Percentiles rank a stretch among this genome's conserved stretches.
Conservation (phyloP, 2,888 invertebrate genomes). For the Trachelus troglodyta region DNA sequence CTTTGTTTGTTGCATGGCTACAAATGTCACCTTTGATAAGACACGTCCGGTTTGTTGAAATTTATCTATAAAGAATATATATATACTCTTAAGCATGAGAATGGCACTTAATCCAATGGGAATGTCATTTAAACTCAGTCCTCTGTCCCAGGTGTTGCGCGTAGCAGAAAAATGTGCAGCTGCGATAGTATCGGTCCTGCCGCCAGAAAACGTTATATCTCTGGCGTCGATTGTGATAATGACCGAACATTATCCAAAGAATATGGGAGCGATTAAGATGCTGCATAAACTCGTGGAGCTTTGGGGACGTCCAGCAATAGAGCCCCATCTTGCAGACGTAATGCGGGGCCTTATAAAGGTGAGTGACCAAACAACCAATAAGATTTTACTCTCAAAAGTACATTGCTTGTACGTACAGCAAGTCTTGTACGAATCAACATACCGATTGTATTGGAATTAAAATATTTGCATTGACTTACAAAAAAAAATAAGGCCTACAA, state of each 20-base stretch:
- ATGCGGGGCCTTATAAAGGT: conserved; percentile 92
- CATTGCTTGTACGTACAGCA: neutral
- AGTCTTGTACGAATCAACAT: neutral
- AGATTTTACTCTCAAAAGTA: neutral
- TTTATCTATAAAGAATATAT: neutral
- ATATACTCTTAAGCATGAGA: neutral
- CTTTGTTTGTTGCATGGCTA: neutral
- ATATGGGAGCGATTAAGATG: conserved; percentile 93
- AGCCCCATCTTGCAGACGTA: conserved; percentile 80
- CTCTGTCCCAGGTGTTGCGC: conserved; percentile 74
- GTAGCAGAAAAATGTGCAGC: conserved; percentile 88
- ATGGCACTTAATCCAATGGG: neutral
- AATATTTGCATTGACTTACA: conserved; percentile 35
- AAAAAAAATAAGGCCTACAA: conserved; percentile 79
- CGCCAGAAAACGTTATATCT: conserved; percentile 82
- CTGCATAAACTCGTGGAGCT: conserved; percentile 86
- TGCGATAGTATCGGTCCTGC: conserved; percentile 82
- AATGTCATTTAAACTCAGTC: conserved; percentile 2
- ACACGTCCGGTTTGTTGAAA: neutral
- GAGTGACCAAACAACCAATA: conserved; percentile 34
- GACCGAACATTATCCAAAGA: conserved; percentile 87
- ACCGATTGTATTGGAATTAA: neutral
- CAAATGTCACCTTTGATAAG: neutral
- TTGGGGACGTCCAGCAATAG: conserved; percentile 77
- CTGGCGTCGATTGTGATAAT: conserved; percentile 87